phyloP scores from a whole-genome alignment of 2,888 invertebrate species.

The Quadroppia sp. region DNA sequence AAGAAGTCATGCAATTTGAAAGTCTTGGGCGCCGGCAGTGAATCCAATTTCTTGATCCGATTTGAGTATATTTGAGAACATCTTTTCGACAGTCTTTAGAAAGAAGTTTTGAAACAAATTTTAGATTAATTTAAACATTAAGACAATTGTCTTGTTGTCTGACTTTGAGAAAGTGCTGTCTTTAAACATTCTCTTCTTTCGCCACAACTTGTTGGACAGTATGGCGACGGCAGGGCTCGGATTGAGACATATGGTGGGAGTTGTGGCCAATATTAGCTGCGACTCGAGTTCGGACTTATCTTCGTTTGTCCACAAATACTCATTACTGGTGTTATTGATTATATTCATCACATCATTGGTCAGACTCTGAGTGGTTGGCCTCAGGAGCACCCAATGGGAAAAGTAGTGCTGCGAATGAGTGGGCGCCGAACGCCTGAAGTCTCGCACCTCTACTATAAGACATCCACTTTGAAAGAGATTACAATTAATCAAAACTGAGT shows the following conservation, averaged over 20 bases:
- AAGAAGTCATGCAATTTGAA: constrained; percentile 68
- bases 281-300: constrained; percentile 75
- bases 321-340: constrained; percentile 53
- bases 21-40: constrained; percentile 73
- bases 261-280: constrained; percentile 75
- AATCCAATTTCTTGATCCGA: constrained; percentile 79
- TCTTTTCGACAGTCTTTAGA: constrained; percentile 48
- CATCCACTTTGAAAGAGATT: constrained; percentile 52
- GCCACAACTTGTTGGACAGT: constrained; percentile 65
- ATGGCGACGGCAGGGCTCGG: constrained; percentile 76
- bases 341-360: constrained; percentile 50
- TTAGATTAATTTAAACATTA: constrained; percentile 20
- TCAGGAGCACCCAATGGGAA: constrained; percentile 52
- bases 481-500: constrained; percentile 51
- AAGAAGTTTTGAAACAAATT: background rate
- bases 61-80: constrained; percentile 66
- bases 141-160: constrained; percentile 11
- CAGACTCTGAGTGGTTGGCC: constrained; percentile 53
- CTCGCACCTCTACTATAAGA: constrained; percentile 54
- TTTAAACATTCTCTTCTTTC: constrained; percentile 38
- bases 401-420: constrained; percentile 48
- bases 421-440: constrained; percentile 51
- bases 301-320: constrained; percentile 65
- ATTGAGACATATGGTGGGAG: constrained; percentile 81
- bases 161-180: constrained; percentile 33